These are phyloP conservation scores for Molossus molossus DNA, from an alignment of 2,797 vertebrate species.

Conservation along the genomic window DNA sequence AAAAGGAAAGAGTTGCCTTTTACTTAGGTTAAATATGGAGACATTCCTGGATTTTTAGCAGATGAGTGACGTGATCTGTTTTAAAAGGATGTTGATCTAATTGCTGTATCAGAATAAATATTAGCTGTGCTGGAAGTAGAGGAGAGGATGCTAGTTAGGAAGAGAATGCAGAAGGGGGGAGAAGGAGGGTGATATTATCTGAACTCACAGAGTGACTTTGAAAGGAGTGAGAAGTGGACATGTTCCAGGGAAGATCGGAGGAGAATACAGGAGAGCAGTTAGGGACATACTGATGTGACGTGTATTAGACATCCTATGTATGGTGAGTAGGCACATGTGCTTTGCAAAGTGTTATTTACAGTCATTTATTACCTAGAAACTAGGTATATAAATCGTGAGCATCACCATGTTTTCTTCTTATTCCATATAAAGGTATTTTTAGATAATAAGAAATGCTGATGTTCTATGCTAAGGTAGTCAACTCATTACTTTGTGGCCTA, in stretches of 20 bases:
- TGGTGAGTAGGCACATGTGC: background rate
- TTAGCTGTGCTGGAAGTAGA: background rate
- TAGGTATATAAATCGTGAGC: background rate
- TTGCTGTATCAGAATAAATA: background rate
- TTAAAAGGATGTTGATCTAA: background rate
- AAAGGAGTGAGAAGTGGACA: background rate
- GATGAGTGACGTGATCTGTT: background rate
- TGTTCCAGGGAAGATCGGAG: background rate
- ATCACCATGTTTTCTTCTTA: background rate
- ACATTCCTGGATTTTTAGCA: background rate
- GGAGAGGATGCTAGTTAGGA: background rate
- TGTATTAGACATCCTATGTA: background rate
- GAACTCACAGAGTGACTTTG: background rate
- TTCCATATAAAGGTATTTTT: background rate
- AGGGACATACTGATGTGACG: background rate
- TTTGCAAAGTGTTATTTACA: background rate
- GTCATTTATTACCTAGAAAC: background rate
- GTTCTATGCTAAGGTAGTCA: background rate
- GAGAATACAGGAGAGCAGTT: background rate
- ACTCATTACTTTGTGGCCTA: background rate
- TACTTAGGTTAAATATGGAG: background rate
- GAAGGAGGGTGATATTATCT: background rate
- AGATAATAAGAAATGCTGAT: background rate
- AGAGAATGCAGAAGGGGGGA: background rate
- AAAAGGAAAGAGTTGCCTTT: background rate